Conservation (phyloP, 1,140 invertebrate genomes). For the Oncopeltus fasciatus region DNA sequence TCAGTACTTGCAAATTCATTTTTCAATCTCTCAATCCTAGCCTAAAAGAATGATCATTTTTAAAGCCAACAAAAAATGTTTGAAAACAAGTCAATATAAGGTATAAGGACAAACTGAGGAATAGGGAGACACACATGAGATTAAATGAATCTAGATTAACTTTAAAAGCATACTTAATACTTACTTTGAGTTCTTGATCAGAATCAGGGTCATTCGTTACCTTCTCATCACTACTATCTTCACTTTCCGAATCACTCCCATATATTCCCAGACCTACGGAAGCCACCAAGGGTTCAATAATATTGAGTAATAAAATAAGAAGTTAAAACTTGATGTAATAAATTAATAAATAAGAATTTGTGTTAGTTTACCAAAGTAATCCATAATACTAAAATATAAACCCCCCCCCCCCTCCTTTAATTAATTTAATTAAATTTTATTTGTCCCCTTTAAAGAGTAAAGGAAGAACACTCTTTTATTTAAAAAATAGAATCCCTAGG, state of each 20-base stretch:
- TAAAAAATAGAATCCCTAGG: too few relatives aligned
- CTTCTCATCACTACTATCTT: slow-evolving; percentile 12
- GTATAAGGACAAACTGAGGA: not conserved
- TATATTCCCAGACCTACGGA: slow-evolving; percentile 22
- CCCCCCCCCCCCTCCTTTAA: not conserved
- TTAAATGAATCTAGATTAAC: not conserved
- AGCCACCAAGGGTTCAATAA: too few relatives aligned
- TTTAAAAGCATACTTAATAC: not conserved
- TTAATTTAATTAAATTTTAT: not conserved
- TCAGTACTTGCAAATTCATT: slow-evolving; percentile 21
- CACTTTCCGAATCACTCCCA: slow-evolving; percentile 21
- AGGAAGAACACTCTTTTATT: too few relatives aligned
- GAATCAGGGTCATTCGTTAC: slow-evolving; percentile 17
- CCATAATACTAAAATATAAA: not conserved
- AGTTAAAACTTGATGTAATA: too few relatives aligned
- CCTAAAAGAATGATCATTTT: slow-evolving; percentile 13
- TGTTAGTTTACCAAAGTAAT: not conserved
- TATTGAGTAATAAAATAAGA: too few relatives aligned
- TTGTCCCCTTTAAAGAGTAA: too few relatives aligned
- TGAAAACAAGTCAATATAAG: too few relatives aligned
- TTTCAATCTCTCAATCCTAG: slow-evolving; percentile 17
- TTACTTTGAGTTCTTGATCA: slow-evolving; percentile 22
- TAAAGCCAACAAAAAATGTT: not conserved
- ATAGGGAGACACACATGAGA: not conserved
- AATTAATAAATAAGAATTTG: not conserved